Percentiles rank a stretch among this genome's conserved stretches.
These are phyloP conservation scores for Otis tarda DNA, from an alignment of 2,113 vertebrate genomes.

Conservation along the genomic window DNA sequence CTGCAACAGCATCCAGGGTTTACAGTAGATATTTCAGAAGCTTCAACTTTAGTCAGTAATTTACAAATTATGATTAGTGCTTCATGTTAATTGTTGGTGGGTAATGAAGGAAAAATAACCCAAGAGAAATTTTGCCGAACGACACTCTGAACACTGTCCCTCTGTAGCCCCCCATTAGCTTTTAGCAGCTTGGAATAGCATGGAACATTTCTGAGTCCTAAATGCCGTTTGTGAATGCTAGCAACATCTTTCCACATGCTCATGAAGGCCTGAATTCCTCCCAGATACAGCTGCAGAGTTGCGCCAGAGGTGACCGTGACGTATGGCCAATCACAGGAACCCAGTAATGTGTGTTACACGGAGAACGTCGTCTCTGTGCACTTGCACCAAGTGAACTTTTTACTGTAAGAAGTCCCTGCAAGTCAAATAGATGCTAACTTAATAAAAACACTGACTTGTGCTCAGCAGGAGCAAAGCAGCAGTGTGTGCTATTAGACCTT, in stretches of 20 bases:
- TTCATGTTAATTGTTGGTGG: neutral
- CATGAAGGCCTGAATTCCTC: neutral
- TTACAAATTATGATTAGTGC: neutral
- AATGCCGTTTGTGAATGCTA: neutral
- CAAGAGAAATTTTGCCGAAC: neutral
- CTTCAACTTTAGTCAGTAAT: neutral
- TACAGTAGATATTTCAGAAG: neutral
- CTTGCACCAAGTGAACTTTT: neutral
- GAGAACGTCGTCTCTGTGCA: neutral
- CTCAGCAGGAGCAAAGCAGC: neutral
- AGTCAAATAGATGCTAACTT: neutral
- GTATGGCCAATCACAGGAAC: neutral
- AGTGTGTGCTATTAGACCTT: neutral
- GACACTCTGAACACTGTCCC: neutral
- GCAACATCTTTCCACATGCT: neutral
- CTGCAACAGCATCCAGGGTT: neutral
- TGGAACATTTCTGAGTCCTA: neutral
- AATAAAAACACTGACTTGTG: neutral
- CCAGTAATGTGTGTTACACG: neutral
- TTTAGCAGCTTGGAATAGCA: neutral
- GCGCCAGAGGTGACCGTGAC: neutral
- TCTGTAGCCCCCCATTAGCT: neutral
- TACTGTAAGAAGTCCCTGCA: neutral
- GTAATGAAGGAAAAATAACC: neutral
- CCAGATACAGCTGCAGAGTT: neutral